Percentiles rank a stretch among this genome's conserved stretches.
Conservation (phyloP, 2,888 invertebrate genomes). For the Limnephilus marmoratus region DNA sequence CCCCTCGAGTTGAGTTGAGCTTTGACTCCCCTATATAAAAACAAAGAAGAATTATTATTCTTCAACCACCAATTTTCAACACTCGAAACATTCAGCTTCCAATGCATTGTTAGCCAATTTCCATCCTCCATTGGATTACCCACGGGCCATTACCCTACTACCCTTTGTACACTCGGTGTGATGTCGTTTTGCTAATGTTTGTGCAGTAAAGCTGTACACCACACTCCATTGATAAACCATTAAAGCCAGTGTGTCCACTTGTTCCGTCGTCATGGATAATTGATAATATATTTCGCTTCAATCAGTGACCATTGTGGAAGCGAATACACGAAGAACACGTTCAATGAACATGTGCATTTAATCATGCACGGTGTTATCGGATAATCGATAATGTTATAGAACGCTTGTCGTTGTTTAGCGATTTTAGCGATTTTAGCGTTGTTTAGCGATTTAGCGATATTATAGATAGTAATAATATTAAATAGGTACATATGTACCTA, state of each 20-base stretch:
- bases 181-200: constrained; percentile 30
- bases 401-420: not conserved
- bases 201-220: constrained; percentile 12
- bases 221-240: constrained; percentile 45
- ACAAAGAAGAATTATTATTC: not conserved
- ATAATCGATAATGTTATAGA: not conserved
- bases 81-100: not conserved
- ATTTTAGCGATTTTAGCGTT: too few species aligned
- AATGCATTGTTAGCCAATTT: constrained; percentile 11
- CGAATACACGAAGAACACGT: not conserved
- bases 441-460: too few species aligned
- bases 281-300: constrained; percentile 31
- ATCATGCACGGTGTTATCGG: not conserved
- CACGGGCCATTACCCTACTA: constrained; percentile 3
- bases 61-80: not conserved
- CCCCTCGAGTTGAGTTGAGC: not conserved
- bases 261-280: constrained; percentile 31
- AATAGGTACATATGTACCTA: too few species aligned
- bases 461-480: not conserved
- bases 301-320: constrained; percentile 39
- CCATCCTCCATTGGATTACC: constrained; percentile 14
- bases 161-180: constrained; percentile 15
- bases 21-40: not conserved
- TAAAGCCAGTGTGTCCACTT: constrained; percentile 46
- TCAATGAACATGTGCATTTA: constrained; percentile 11